Evolutionary conservation across 2,888 invertebrate species (phyloP).

Genomic region (Leucozona laternaria): DNA sequence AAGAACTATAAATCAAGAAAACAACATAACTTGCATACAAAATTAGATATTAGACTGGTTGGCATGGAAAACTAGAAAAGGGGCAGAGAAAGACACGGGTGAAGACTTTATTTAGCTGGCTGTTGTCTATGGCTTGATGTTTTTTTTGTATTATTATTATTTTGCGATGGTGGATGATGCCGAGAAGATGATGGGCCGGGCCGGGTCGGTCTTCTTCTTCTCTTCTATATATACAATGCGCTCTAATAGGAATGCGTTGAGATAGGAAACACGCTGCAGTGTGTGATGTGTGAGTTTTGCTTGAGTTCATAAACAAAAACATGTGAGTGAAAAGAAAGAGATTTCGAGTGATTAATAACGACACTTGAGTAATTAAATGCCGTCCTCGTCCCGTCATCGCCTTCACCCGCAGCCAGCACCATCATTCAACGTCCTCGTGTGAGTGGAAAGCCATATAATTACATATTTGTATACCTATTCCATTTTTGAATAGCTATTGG

Average conservation of each 20-base stretch:
- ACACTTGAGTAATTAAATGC: constrained; percentile 14
- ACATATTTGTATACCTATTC: neutral
- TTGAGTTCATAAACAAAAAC: constrained; percentile 58
- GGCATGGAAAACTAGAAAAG: neutral
- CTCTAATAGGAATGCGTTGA: constrained; percentile 43
- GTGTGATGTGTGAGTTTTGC: neutral
- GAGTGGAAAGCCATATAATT: constrained; percentile 26
- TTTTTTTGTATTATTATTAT: constrained; percentile 24
- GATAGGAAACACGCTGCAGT: constrained; percentile 38
- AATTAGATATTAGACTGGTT: constrained; percentile 53
- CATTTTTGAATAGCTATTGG: too few species aligned
- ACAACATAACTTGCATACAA: constrained; percentile 70
- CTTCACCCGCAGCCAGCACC: neutral
- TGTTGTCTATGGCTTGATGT: too few species aligned
- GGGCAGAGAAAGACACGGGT: neutral
- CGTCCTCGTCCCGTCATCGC: neutral
- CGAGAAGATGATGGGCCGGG: neutral
- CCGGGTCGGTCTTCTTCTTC: neutral
- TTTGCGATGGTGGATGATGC: constrained; percentile 24
- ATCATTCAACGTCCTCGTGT: neutral
- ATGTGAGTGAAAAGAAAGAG: constrained; percentile 36
- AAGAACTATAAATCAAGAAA: constrained; percentile 74
- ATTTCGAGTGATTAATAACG: neutral
- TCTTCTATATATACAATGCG: too few species aligned
- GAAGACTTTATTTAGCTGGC: constrained; percentile 1